Evolutionary conservation across 2,113 vertebrate species (phyloP).

Genomic region (Archocentrus centrarchus): DNA sequence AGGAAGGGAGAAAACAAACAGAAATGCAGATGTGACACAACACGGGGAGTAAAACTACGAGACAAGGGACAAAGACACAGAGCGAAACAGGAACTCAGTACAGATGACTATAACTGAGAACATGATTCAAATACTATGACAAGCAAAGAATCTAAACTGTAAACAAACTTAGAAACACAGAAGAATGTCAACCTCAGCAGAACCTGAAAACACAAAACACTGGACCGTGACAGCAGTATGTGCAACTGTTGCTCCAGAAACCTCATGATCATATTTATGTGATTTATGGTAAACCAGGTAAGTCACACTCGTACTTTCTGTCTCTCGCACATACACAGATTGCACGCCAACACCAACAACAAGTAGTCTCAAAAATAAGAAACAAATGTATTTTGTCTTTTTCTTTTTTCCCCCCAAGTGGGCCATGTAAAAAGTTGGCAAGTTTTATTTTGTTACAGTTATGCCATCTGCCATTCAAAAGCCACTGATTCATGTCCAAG

Average conservation of each 20-base stretch:
- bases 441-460: slow-evolving; percentile 7
- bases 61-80: too few species aligned
- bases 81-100: too few species aligned
- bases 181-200: too few species aligned
- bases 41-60: too few species aligned
- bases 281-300: neutral
- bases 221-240: too few species aligned
- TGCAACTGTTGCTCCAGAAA: neutral
- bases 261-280: neutral
- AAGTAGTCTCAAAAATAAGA: neutral
- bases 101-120: too few species aligned
- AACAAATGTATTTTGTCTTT: neutral
- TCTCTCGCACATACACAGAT: neutral
- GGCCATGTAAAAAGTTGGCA: neutral
- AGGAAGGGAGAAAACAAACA: too few species aligned
- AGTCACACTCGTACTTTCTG: neutral
- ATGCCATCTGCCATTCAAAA: slow-evolving; percentile 1
- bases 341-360: neutral
- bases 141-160: too few species aligned
- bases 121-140: too few species aligned
- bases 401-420: neutral
- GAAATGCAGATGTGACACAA: too few species aligned
- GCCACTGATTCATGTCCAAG: slow-evolving; percentile 1
- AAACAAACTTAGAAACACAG: too few species aligned
- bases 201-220: too few species aligned